Evolutionary conservation across 1,140 invertebrate genomes (phyloP), one percentile per base, ranked within the genome.

Genomic region (Rhagoletis zephyria): DNA sequence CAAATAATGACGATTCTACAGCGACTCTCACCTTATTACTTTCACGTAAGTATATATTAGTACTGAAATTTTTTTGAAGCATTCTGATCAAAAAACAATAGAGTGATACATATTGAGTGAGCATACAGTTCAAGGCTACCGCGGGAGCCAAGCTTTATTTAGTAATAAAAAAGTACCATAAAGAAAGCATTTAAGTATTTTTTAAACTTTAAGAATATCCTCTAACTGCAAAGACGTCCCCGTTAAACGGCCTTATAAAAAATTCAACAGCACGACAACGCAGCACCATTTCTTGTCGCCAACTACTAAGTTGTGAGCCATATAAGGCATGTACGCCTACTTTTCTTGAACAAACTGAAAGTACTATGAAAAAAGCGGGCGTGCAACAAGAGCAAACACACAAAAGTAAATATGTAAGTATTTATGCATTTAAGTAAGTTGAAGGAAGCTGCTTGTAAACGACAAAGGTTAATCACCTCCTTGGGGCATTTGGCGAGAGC

Each of bases 381-480:
- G 74, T 56, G 16, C 74, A 59, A 14, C 74, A 81, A 59, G 48
- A 19, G 74, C 74, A 81, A 81, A 81, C 74, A 51, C 74, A 48
- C 70, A 51, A 45, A 16, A 1, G 16, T 74, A n/a, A 48, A 12
- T 14, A 12, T 40, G 64, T 40, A 67, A 67, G 16, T 4, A 16
- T 14, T 30, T 30, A 30, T 30, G 30, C 30, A 30, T 30, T 30
- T 30, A 30, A 30, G 30, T 30, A 30, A 30, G 30, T 30, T 30
- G 16, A 63, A 9, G 5, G 64, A 7, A 74, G 16, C 48, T 14
- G 6, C 3, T 19, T 30, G 48, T 19, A 56, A 81, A n/a, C 19
- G 45, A 9, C 74, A 56, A 81, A 81, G 74, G 74, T 81, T 81
- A 81, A 81, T 81, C 74, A 81, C 74, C 74, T 81, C 74, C 74